Conservation (phyloP, 2,797 vertebrate species). For the Xenopus petersii region DNA sequence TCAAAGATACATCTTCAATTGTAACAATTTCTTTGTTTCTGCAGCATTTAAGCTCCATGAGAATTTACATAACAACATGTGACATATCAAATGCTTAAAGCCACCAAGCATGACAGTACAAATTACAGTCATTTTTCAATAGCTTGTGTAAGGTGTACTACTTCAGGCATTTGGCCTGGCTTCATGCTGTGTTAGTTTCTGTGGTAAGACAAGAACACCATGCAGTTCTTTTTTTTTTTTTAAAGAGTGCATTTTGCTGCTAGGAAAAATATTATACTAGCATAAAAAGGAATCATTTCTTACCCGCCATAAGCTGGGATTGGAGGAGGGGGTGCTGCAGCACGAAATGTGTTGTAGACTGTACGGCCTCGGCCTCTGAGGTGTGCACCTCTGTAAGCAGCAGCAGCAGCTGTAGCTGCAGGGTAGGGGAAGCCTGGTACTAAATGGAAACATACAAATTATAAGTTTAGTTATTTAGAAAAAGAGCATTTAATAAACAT, state of each 20-base stretch:
- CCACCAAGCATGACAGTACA: constrained; percentile 71
- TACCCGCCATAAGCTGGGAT: constrained; percentile 95
- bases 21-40: constrained; percentile 60
- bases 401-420: constrained; percentile 83
- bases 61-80: constrained; percentile 75
- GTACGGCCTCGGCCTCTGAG: constrained; percentile 89
- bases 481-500: too few species aligned
- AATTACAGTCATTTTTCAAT: constrained; percentile 77
- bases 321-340: constrained; percentile 86
- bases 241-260: constrained; percentile 7
- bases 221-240: constrained; percentile 45
- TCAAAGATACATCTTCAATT: constrained; percentile 60
- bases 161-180: constrained; percentile 57
- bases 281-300: constrained; percentile 54
- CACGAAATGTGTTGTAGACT: constrained; percentile 91
- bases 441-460: constrained; percentile 45
- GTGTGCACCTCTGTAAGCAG: constrained; percentile 89
- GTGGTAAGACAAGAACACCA: constrained; percentile 52
- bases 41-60: constrained; percentile 61
- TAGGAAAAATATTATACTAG: constrained; percentile 25
- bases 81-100: constrained; percentile 70
- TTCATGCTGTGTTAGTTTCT: constrained; percentile 56
- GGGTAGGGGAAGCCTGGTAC: constrained; percentile 95
- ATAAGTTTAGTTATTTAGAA: background rate
- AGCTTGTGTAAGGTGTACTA: constrained; percentile 65